phyloP scores from a whole-genome alignment of 2,113 vertebrate genomes.

The Aspidoscelis tigris region DNA sequence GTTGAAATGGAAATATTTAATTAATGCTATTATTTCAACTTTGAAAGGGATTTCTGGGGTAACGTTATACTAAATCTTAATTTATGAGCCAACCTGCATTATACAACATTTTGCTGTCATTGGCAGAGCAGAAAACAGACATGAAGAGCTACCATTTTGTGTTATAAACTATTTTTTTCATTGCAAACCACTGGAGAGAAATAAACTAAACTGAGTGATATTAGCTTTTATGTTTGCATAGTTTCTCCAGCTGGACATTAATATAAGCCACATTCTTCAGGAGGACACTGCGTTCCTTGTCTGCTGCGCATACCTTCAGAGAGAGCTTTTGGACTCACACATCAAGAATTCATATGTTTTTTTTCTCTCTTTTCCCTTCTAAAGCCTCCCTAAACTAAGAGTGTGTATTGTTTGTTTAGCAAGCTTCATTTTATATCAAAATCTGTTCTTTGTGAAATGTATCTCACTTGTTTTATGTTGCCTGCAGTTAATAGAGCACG shows the following conservation, averaged over 20 bases:
- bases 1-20: constrained; percentile 7
- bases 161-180: too few relatives aligned
- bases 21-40: not conserved
- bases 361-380: constrained; percentile 1
- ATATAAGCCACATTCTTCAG: too few relatives aligned
- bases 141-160: too few relatives aligned
- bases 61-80: not conserved
- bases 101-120: too few relatives aligned
- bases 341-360: not conserved
- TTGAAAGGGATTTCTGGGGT: not conserved
- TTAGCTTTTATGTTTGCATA: too few relatives aligned
- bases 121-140: too few relatives aligned
- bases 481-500: not conserved
- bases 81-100: too few relatives aligned
- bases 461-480: not conserved
- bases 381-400: constrained; percentile 33
- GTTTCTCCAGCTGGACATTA: too few relatives aligned
- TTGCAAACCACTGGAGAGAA: too few relatives aligned
- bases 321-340: not conserved
- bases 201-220: too few relatives aligned
- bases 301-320: not conserved
- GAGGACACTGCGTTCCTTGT: not conserved
- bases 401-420: constrained; percentile 26
- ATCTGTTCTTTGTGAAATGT: not conserved
- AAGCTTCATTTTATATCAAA: constrained; percentile 14